phyloP scores from a whole-genome alignment of 2,113 vertebrate genomes.

The Pterocles gutturalis region DNA sequence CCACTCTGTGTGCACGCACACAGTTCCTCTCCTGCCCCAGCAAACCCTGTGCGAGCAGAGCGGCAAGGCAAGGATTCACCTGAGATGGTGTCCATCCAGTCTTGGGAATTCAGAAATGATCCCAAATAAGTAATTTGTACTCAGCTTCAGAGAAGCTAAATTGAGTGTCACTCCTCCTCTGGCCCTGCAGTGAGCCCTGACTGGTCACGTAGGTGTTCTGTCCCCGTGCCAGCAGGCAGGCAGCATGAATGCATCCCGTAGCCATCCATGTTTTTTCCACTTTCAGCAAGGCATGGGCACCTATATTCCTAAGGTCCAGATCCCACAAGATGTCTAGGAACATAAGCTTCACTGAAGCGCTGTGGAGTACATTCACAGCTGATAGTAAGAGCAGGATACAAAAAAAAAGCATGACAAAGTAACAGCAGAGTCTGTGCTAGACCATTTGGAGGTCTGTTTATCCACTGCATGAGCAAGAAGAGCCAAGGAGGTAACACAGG shows the following conservation, averaged over 20 bases:
- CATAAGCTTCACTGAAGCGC: background rate
- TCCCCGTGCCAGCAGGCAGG: background rate
- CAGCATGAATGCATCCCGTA: background rate
- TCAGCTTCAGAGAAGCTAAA: background rate
- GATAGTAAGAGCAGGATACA: background rate
- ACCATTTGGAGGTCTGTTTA: background rate
- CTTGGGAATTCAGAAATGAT: background rate
- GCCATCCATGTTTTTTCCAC: background rate
- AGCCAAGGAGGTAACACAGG: background rate
- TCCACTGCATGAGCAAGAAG: background rate
- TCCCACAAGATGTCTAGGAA: background rate
- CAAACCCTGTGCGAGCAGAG: fast-evolving
- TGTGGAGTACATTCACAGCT: background rate
- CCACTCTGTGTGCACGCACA: background rate
- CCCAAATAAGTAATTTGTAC: background rate
- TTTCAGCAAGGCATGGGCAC: background rate
- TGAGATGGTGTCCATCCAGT: background rate
- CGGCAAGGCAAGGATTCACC: background rate
- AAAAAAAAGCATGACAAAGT: background rate
- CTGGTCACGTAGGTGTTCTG: fast-evolving
- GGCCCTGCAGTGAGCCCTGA: background rate
- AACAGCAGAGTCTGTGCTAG: background rate
- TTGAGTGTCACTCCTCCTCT: background rate
- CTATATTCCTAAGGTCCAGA: background rate
- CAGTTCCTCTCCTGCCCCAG: background rate